phyloP scores from a whole-genome alignment of 2,113 vertebrate species.

The Dunckerocampus dactyliophorus region DNA sequence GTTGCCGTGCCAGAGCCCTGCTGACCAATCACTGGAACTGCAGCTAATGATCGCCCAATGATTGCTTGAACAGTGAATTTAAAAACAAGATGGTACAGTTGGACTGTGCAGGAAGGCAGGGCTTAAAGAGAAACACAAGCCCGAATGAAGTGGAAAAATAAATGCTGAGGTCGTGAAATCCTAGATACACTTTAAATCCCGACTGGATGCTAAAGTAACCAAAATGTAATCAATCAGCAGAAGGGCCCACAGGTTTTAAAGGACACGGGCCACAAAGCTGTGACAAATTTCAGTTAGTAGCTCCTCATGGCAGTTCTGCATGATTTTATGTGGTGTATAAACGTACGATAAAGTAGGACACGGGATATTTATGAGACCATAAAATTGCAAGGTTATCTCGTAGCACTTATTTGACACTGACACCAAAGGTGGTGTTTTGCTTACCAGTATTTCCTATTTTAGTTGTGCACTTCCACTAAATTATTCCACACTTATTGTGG shows the following conservation, averaged over 20 bases:
- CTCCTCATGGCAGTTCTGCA: not conserved
- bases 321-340: conserved; percentile 1
- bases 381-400: conserved; percentile 24
- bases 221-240: too few relatives aligned
- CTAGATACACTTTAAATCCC: too few relatives aligned
- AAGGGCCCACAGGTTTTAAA: not conserved
- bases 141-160: too few relatives aligned
- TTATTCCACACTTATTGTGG: conserved; percentile 25
- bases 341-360: conserved; percentile 11
- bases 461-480: conserved; percentile 18
- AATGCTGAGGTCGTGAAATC: too few relatives aligned
- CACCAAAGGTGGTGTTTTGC: conserved; percentile 21
- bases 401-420: conserved; percentile 19
- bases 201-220: too few relatives aligned
- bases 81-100: too few relatives aligned
- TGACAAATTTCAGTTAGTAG: conserved; percentile 1
- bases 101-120: too few relatives aligned
- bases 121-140: too few relatives aligned
- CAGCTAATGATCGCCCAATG: too few relatives aligned
- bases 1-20: too few relatives aligned
- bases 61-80: too few relatives aligned
- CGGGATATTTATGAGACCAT: conserved; percentile 16
- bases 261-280: not conserved
- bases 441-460: conserved; percentile 36
- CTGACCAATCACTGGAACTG: too few relatives aligned